Evolutionary conservation across 64 coral and sea anemone species (phyloP).

Genomic region (Porites australiensis): DNA sequence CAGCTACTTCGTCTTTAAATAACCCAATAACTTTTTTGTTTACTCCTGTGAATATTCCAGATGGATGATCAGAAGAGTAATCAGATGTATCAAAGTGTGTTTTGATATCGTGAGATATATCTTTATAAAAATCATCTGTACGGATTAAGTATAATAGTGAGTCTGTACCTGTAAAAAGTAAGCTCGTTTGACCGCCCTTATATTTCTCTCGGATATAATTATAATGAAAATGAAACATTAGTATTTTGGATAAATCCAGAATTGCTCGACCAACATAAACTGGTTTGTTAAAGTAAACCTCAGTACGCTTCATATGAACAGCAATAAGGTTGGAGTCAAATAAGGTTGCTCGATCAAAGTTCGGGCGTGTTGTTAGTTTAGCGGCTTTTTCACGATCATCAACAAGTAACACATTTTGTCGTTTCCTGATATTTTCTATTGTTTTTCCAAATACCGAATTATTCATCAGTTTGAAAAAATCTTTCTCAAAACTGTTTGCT

Average conservation of each 20-base stretch:
- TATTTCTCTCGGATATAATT: background rate
- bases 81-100: background rate
- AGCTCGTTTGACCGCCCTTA: background rate
- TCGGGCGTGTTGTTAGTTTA: background rate
- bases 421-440: background rate
- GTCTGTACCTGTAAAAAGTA: background rate
- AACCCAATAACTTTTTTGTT: background rate
- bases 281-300: background rate
- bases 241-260: background rate
- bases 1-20: background rate
- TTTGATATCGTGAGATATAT: background rate
- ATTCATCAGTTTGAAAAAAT: conserved; percentile 39
- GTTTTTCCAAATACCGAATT: conserved; percentile 25
- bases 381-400: background rate
- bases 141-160: background rate
- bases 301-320: conserved; percentile 12
- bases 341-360: background rate
- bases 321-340: background rate
- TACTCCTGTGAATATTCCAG: background rate
- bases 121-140: background rate
- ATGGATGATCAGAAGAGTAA: too few species aligned
- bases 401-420: background rate
- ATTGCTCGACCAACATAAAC: background rate
- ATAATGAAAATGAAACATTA: conserved; percentile 9
- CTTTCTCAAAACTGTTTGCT: background rate